Evolutionary conservation across 2,797 vertebrate species (phyloP), one percentile per base, ranked within the genome.

Genomic region (Acanthornis magna): DNA sequence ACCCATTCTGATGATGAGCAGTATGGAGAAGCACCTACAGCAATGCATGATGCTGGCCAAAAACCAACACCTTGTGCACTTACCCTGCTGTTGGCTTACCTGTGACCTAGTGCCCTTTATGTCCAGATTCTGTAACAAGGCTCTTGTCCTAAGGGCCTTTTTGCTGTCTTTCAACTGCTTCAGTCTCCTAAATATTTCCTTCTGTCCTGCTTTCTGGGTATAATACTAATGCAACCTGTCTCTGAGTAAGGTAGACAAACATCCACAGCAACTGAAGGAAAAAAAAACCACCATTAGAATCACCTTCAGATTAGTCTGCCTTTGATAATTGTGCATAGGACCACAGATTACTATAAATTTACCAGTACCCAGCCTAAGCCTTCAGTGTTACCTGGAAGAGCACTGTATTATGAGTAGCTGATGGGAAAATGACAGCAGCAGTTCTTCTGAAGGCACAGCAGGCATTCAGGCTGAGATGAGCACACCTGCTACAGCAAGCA

Each of bases 21-120:
- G 14, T 2, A 5, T 1, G n/a, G 29, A 23, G 42, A 2, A 34
- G 38, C 16, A 45, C 8, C 6, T 1, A 5, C 22, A 38, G 51
- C 55, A 32, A 3, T 2, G 4, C 3, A 4, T 1, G 8, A 54
- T 22, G 3, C n/a, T n/a, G 50, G 57, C 45, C 42, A 51, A 54
- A 75, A 45, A 21, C 42, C 19, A 18, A 17, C 29, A 13, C 10
- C 23, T 8, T 29, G 5, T 4, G 5, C 30, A 3, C 51, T 45
- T 30, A 5, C 11, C 34, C 57, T 22, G 40, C 5, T 12, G 2
- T 1, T 48, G 50, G 32, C 51, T 68, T 45, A 27, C 38, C 76
- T 51, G 57, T 1, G 16, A 40, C 72, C 63, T 32, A 20, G 30
- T 1, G 3, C 48, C 36, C 27, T 9, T 29, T 53, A 6, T 21